Evolutionary conservation across 2,113 vertebrate genomes (phyloP).

Genomic region (Syngnathus scovelli): DNA sequence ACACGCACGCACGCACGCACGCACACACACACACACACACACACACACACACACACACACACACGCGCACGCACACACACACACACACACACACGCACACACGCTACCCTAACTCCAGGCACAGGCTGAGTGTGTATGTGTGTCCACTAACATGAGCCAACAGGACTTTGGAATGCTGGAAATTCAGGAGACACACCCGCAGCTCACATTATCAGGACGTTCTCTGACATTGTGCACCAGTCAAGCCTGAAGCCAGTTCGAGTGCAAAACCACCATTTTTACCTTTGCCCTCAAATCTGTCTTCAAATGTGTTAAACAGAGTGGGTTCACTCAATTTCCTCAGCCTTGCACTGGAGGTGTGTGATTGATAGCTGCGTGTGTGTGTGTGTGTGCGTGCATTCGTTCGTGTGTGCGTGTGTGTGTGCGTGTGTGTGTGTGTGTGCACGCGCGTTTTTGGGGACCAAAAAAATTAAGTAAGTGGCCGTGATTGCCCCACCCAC

Average conservation of each 20-base stretch:
- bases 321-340: background rate
- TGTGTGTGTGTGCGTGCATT: background rate
- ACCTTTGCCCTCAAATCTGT: background rate
- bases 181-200: conserved; percentile 1
- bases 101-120: background rate
- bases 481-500: background rate
- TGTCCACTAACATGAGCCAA: conserved; percentile 1
- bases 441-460: background rate
- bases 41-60: conserved; percentile 2
- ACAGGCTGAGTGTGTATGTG: background rate
- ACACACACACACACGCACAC: background rate
- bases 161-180: conserved; percentile 13
- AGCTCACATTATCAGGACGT: no score
- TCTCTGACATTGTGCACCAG: no score
- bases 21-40: background rate
- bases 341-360: background rate
- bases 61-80: background rate
- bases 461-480: background rate
- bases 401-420: background rate
- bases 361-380: no score
- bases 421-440: background rate
- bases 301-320: background rate
- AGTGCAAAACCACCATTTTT: background rate
- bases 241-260: background rate
- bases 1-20: background rate